Percentiles rank a stretch among this genome's conserved stretches.
Evolutionary conservation across 2,113 vertebrate genomes (phyloP).

Genomic region (Macquaria australasica): DNA sequence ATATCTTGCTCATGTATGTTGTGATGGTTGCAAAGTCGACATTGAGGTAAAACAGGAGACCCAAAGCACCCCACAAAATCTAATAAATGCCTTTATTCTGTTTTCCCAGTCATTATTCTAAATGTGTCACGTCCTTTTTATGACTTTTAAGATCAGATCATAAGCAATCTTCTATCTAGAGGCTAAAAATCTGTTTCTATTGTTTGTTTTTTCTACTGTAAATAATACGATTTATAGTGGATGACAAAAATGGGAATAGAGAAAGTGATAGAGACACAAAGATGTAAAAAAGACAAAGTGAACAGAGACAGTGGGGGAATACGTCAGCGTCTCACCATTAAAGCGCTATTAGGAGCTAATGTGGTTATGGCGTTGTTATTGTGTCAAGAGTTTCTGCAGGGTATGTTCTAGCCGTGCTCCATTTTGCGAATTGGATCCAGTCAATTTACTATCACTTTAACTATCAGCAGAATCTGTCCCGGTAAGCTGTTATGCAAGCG

Average conservation of each 20-base stretch:
- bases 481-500: conserved; percentile 23
- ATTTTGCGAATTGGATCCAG: conserved; percentile 58
- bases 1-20: neutral
- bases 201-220: neutral
- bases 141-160: neutral
- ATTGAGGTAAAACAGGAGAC: neutral
- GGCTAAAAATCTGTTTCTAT: neutral
- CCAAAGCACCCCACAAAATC: neutral
- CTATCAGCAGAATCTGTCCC: conserved; percentile 17
- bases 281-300: conserved; percentile 37
- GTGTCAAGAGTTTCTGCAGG: conserved; percentile 60
- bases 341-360: conserved; percentile 47
- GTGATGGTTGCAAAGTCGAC: neutral
- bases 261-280: conserved; percentile 7
- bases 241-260: neutral
- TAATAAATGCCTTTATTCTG: neutral
- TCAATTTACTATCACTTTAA: conserved; percentile 36
- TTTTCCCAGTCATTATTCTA: neutral
- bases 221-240: neutral
- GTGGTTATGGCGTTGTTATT: conserved; percentile 57
- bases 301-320: conserved; percentile 18
- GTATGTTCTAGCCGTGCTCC: conserved; percentile 33
- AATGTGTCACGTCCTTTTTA: neutral
- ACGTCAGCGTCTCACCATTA: conserved; percentile 47
- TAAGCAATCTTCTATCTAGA: neutral